Base-by-base conservation (phyloP, 2,888 invertebrate species). In the Eledone cirrhosa region DNA sequence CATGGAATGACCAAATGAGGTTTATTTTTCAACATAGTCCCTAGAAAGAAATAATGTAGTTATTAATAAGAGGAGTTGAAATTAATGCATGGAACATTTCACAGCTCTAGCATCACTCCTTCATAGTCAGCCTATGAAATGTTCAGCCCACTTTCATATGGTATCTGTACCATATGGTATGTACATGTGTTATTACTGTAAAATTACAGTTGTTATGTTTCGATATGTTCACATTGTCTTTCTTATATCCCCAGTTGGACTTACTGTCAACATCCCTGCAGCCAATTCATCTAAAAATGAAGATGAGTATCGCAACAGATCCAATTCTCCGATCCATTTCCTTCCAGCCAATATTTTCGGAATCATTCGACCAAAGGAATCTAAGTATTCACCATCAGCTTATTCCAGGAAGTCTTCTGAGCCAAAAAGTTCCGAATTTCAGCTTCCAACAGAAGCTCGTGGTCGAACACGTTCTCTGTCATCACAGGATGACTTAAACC, bases 261-360 rank as follows among this genome's bases (percentile, higher is more conserved):
- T 41, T 3, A 41, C 72, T 31, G 33, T 72, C n/a, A 72, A 72
- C 41, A 72, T 72, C 13, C 13, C 33, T 41, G 72, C 72, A 4
- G 31, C 72, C 41, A 72, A 72, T 31, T 29, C 72, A 31, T 24
- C 72, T 0, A 41, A 41, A 13, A 72, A 72, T 22, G 72, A 72
- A 33, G 72, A 72, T 22, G 72, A 72, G 31, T 72, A 72, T 72
- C 72, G 72, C 24, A 72, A 72, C 72, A 31, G 72, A 7, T 72
- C 72, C 29, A 72, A 65, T n/a, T 78, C 78, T 29, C 78, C 78
- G 11, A 53, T 78, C 31, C 27, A 48, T 19, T 78, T 78, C 24
- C 48, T 78, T 27, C 78, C 78, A n/a, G 48, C 74, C 19, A 78
- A 78, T 24, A 72, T 78, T 16, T 78, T 78, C 24, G 78, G 78